A percentile compares a stretch with the other conserved stretches of the same genome.
These are phyloP conservation scores for Heliconius melpomene DNA, from an alignment of 1,140 invertebrate genomes.

Conservation along the genomic window DNA sequence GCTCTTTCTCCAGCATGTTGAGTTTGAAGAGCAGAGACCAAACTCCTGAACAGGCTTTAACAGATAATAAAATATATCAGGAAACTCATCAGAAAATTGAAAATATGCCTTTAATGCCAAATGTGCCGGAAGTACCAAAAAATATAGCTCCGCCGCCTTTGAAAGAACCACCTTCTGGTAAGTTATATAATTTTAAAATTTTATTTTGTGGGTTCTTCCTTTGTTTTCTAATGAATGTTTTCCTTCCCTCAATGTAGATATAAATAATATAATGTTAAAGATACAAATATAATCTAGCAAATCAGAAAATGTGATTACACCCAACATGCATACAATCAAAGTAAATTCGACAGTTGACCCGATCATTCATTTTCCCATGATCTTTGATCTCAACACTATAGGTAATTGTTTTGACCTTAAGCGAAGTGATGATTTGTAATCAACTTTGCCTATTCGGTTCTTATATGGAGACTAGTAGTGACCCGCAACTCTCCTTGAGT, in stretches of 20 bases:
- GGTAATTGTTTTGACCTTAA: constrained; percentile 4
- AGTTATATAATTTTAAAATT: constrained; percentile 36
- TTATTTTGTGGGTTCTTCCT: background rate
- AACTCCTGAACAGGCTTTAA: constrained; percentile 47
- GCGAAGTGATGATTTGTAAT: background rate
- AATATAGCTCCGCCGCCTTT: constrained; percentile 55
- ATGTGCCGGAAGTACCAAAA: constrained; percentile 46
- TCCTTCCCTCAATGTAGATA: too few relatives aligned
- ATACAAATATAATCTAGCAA: too few relatives aligned
- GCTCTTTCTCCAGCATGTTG: constrained; percentile 82
- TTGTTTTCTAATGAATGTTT: background rate
- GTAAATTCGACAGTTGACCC: background rate
- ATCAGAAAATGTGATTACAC: too few relatives aligned
- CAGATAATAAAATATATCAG: constrained; percentile 32
- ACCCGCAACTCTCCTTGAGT: too few relatives aligned
- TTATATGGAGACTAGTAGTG: background rate
- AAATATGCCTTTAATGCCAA: constrained; percentile 7
- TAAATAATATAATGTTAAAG: too few relatives aligned
- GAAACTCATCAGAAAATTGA: constrained; percentile 33
- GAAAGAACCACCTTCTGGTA: constrained; percentile 61
- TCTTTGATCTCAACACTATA: background rate
- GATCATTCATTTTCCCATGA: constrained; percentile 1
- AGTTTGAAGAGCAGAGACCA: constrained; percentile 65
- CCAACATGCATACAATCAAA: background rate
- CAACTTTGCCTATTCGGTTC: background rate